phyloP scores from a whole-genome alignment of 1,140 invertebrate species.

The Phocides pigmalion region DNA sequence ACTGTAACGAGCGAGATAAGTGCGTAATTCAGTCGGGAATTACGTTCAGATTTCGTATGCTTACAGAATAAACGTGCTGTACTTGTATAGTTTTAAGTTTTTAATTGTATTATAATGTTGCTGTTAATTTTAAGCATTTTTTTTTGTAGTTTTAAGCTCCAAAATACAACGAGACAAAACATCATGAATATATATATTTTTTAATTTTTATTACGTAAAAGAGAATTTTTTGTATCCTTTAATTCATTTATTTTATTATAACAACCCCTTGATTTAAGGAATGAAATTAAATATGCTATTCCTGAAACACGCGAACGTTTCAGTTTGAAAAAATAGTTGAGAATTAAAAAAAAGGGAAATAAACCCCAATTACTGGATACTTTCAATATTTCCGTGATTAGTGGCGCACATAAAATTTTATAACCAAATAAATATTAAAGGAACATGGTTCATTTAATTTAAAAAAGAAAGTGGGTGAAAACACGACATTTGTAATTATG shows the following conservation, averaged over 20 bases:
- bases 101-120: not conserved
- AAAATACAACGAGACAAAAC: too few relatives aligned
- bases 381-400: conserved; percentile 27
- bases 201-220: not conserved
- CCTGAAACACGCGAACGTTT: conserved; percentile 16
- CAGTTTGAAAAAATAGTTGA: not conserved
- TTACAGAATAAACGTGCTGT: conserved; percentile 17
- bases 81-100: too few relatives aligned
- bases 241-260: not conserved
- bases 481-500: conserved; percentile 38
- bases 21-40: conserved; percentile 39
- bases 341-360: conserved; percentile 1
- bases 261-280: not conserved
- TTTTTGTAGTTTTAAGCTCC: not conserved
- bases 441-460: conserved; percentile 33
- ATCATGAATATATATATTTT: too few relatives aligned
- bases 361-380: conserved; percentile 24
- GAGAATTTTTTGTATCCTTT: too few relatives aligned
- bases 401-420: conserved; percentile 26
- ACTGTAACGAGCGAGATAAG: conserved; percentile 71
- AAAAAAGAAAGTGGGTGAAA: conserved; percentile 29
- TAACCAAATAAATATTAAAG: conserved; percentile 34
- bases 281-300: not conserved
- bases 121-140: not conserved
- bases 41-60: conserved; percentile 37